phyloP scores from a whole-genome alignment of 1,140 invertebrate genomes.

The Hylaeus volcanicus region DNA sequence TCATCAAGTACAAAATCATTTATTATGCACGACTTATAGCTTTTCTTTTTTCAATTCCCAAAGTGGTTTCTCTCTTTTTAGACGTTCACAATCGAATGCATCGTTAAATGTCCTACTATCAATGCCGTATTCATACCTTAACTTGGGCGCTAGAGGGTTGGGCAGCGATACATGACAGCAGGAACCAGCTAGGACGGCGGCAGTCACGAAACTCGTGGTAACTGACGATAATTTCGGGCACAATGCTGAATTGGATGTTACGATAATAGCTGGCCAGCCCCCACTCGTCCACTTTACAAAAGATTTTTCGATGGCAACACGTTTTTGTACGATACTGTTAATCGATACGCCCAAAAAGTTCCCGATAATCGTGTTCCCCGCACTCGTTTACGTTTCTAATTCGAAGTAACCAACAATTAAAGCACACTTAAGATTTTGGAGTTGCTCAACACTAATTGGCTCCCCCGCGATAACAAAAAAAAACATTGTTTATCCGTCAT shows the following conservation, averaged over 20 bases:
- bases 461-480: no score
- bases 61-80: no score
- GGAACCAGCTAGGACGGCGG: constrained; percentile 52
- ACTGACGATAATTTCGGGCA: constrained; percentile 55
- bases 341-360: background rate
- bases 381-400: no score
- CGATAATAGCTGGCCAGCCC: constrained; percentile 68
- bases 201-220: constrained; percentile 58
- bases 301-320: constrained; percentile 37
- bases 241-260: constrained; percentile 68
- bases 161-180: constrained; percentile 24
- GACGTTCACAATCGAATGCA: no score
- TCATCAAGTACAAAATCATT: no score
- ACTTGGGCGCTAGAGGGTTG: background rate
- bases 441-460: no score
- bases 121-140: constrained; percentile 29
- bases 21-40: no score
- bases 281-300: constrained; percentile 57
- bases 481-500: no score
- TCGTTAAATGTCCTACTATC: background rate
- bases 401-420: no score
- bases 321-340: background rate
- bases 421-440: no score
- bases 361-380: no score
- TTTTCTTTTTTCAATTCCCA: no score